phyloP scores from a whole-genome alignment of 2,888 invertebrate genomes.

The Chrysotoxum bicinctum region DNA sequence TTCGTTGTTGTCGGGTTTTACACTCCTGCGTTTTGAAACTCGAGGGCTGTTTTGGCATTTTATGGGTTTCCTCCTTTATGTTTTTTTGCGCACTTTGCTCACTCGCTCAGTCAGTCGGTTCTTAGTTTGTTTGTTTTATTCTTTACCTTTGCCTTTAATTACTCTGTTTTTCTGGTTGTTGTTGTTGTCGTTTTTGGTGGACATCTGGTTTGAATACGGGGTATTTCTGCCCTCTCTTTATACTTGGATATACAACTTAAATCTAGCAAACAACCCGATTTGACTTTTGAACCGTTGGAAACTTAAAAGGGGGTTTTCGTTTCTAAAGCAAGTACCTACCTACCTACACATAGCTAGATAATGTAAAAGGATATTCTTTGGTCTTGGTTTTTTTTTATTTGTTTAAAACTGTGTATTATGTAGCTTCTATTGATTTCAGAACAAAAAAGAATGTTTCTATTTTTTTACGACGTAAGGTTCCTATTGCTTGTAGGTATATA shows the following conservation, averaged over 20 bases:
- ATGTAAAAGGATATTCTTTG: neutral
- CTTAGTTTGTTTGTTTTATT: conserved; percentile 26
- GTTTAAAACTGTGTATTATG: neutral
- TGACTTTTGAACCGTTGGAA: conserved; percentile 25
- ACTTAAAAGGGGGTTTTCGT: neutral
- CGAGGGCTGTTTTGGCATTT: conserved; percentile 60
- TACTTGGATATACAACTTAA: neutral
- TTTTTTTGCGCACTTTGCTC: conserved; percentile 19
- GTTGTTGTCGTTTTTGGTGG: conserved; percentile 10
- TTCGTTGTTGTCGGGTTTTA: conserved; percentile 8
- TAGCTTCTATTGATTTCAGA: neutral
- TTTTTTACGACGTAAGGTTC: neutral
- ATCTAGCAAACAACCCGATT: conserved; percentile 10
- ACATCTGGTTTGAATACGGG: conserved; percentile 10
- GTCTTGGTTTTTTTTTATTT: neutral
- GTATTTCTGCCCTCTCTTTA: neutral
- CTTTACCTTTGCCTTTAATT: conserved; percentile 37
- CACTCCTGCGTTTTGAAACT: conserved; percentile 18
- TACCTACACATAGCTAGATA: neutral
- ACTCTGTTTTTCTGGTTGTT: conserved; percentile 19
- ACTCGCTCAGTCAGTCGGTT: neutral
- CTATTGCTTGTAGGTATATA: neutral
- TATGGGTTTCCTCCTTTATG: conserved; percentile 61
- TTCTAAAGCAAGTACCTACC: neutral
- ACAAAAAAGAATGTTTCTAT: neutral